Evolutionary conservation across 2,888 invertebrate species (phyloP), one percentile per base, ranked within the genome.

Genomic region (Corbicula japonica): DNA sequence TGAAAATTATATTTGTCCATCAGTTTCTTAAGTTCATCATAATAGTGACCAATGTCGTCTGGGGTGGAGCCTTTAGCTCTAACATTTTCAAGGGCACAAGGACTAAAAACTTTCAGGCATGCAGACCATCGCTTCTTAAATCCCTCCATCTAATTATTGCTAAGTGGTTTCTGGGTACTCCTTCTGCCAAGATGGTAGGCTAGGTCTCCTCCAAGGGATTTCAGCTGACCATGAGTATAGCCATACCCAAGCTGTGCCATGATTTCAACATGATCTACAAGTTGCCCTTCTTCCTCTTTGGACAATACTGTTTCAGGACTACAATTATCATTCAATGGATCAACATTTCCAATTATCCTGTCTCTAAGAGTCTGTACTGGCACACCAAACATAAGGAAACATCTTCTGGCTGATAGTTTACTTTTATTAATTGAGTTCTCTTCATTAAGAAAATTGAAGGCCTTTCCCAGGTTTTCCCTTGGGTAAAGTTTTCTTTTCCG

Each of bases 241-340:
- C 72, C 72, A 62, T 63, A 62, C 5, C 72, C 62, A 8, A 72
- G 26, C 63, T 72, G 38, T 23, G 63, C 72, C 62, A 72, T 62
- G 2, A 52, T 54, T 6, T 34, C 12, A 1, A 72, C 0, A 41
- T 72, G 63, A 8, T 61, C 38, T 1, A 32, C 26, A n/a, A n/a
- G n/a, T n/a, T n/a, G n/a, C n/a, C n/a, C n/a, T n/a, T n/a, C n/a
- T n/a, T n/a, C n/a, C n/a, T n/a, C n/a, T n/a, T n/a, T n/a, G n/a
- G n/a, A n/a, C n/a, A n/a, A n/a, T n/a, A n/a, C n/a, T n/a, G n/a
- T n/a, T n/a, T n/a, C n/a, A n/a, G n/a, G n/a, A n/a, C n/a, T n/a
- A n/a, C n/a, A n/a, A n/a, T n/a, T n/a, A n/a, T n/a, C n/a, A n/a
- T n/a, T n/a, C n/a, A n/a, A n/a, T n/a, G n/a, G n/a, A n/a, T n/a